phyloP scores from a whole-genome alignment of 2,113 vertebrate genomes.

The Hippocampus barbouri region DNA sequence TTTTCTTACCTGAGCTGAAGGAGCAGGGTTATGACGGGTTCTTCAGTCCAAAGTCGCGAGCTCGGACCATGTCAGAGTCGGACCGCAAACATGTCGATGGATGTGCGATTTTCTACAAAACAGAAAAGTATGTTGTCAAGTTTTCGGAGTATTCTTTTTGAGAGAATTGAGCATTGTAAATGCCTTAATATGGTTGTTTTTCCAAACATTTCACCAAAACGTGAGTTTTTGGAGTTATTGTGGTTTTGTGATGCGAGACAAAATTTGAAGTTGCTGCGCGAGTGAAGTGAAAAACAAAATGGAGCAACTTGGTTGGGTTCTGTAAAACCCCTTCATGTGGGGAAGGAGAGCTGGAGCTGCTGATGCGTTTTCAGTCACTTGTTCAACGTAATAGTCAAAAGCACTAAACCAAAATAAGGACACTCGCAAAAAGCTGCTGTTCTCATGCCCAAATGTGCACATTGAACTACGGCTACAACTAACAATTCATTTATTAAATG shows the following conservation, averaged over 20 bases:
- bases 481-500: no score
- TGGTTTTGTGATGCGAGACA: no score
- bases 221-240: no score
- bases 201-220: no score
- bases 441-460: background rate
- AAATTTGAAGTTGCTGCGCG: no score
- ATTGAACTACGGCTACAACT: background rate
- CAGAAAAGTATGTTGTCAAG: constrained; percentile 83
- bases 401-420: background rate
- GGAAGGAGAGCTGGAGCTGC: no score
- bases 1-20: constrained; percentile 92
- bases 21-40: constrained; percentile 96
- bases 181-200: no score
- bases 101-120: constrained; percentile 95
- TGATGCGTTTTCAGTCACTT: background rate
- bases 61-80: constrained; percentile 95
- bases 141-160: background rate
- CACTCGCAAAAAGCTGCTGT: background rate
- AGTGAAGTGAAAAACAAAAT: no score
- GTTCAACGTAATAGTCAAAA: background rate
- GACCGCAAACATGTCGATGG: constrained; percentile 97
- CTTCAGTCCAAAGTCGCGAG: constrained; percentile 97
- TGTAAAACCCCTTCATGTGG: no score
- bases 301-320: no score
- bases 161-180: background rate